Evolutionary conservation across 2,113 vertebrate species (phyloP).

Genomic region (Recurvirostra avosetta): DNA sequence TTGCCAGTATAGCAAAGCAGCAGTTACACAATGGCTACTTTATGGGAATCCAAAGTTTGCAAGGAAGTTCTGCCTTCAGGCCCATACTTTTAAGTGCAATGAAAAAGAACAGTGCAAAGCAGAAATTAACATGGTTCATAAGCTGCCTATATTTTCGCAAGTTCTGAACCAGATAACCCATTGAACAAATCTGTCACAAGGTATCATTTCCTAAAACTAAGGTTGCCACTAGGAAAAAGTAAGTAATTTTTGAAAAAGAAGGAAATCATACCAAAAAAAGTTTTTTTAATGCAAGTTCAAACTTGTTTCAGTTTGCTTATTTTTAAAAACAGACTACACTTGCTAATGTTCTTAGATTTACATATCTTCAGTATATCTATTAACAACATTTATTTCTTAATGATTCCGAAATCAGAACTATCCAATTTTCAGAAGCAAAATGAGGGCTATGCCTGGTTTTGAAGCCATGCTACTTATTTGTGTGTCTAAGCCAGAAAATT

Average conservation of each 20-base stretch:
- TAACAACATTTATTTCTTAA: background rate
- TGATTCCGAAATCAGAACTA: background rate
- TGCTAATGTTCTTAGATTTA: background rate
- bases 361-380: background rate
- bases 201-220: background rate
- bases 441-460: background rate
- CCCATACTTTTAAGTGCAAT: background rate
- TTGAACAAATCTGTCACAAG: background rate
- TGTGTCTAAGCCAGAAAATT: background rate
- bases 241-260: background rate
- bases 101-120: background rate
- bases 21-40: background rate
- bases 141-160: background rate
- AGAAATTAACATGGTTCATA: accelerated
- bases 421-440: background rate
- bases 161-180: background rate
- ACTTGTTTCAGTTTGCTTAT: background rate
- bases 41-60: background rate
- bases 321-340: background rate
- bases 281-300: background rate
- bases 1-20: background rate
- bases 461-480: background rate
- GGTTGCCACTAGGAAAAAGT: background rate
- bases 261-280: background rate
- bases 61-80: background rate